Percentiles rank a stretch among this genome's conserved stretches.
phyloP scores from a whole-genome alignment of 2,888 invertebrate genomes.

The Parnassius smintheus region DNA sequence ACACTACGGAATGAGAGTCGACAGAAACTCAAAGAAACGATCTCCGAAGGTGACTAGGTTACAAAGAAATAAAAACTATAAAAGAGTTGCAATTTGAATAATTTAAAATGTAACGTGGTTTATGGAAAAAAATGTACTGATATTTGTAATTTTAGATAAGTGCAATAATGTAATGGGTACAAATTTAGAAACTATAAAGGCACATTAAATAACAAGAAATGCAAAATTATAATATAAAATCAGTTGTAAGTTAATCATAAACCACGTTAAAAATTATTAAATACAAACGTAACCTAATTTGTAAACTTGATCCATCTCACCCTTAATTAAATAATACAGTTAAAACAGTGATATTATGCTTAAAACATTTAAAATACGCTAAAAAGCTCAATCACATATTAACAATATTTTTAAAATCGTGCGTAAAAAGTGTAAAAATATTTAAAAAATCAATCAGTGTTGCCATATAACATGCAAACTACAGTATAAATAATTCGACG shows the following conservation, averaged over 20 bases:
- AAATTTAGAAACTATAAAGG: background rate
- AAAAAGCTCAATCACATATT: conserved; percentile 57
- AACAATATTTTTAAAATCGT: conserved; percentile 48
- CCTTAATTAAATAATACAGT: conserved; percentile 40
- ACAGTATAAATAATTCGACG: conserved; percentile 24
- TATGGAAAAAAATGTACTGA: conserved; percentile 17
- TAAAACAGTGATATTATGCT: conserved; percentile 40
- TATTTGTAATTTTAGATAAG: conserved; percentile 4
- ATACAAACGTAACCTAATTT: conserved; percentile 48
- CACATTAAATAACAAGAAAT: background rate
- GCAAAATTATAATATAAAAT: background rate
- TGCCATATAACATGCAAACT: conserved; percentile 37
- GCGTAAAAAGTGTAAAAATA: conserved; percentile 39
- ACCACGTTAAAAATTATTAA: conserved; percentile 22
- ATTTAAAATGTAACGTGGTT: background rate
- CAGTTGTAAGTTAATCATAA: background rate
- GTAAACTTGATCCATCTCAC: conserved; percentile 40
- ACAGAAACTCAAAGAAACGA: conserved; percentile 47
- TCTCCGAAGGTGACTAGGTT: conserved; percentile 62
- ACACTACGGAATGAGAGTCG: conserved; percentile 45
- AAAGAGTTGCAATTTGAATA: conserved; percentile 42
- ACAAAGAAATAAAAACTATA: conserved; percentile 44
- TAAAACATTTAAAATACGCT: conserved; percentile 29
- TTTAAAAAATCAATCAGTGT: conserved; percentile 41
- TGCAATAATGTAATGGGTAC: background rate